A percentile compares a stretch with the other conserved stretches of the same genome.
These are phyloP conservation scores for Pelecanus crispus DNA, from an alignment of 2,113 vertebrate genomes.

Conservation along the genomic window DNA sequence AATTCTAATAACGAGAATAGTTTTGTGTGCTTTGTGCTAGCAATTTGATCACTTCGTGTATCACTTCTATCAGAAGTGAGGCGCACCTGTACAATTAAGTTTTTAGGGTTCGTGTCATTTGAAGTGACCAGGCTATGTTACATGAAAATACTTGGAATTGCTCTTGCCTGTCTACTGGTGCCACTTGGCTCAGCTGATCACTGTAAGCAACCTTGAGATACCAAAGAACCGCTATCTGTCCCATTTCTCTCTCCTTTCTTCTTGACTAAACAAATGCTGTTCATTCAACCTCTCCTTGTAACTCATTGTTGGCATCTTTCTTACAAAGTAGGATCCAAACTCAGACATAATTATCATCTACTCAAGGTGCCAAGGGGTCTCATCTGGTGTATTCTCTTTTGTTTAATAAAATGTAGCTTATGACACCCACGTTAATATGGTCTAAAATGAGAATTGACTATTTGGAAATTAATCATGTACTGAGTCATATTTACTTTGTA, in stretches of 20 bases:
- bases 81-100: accelerated
- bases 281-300: neutral
- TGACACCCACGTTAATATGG: neutral
- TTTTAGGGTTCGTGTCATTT: accelerated
- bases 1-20: neutral
- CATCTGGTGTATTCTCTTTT: neutral
- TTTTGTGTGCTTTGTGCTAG: neutral
- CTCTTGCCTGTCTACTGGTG: neutral
- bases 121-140: neutral
- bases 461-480: neutral
- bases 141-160: neutral
- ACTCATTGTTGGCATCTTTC: neutral
- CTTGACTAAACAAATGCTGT: neutral
- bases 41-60: too few relatives aligned
- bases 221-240: accelerated
- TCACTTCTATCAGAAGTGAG: neutral
- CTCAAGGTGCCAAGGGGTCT: neutral
- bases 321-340: neutral
- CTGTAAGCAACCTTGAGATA: neutral
- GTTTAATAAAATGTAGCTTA: neutral
- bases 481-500: neutral
- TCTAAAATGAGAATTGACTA: neutral
- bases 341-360: neutral
- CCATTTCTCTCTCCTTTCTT: neutral
- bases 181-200: neutral